Evolutionary conservation across 2,797 vertebrate species (phyloP).

Genomic region (Manis pentadactyla): DNA sequence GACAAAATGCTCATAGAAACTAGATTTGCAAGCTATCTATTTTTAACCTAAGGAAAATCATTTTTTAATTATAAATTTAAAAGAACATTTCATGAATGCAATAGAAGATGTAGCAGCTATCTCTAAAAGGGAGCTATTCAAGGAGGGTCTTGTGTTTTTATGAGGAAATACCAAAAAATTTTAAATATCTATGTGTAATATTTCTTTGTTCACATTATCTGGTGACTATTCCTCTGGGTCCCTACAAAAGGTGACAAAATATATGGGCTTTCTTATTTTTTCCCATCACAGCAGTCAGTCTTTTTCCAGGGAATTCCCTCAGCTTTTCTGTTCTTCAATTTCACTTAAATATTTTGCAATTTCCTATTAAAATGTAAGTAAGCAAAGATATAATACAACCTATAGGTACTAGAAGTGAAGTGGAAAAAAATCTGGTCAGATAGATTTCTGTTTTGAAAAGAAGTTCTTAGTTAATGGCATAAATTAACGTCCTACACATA

Average conservation of each 20-base stretch:
- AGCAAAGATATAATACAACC: neutral
- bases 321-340: neutral
- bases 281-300: neutral
- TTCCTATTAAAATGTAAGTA: neutral
- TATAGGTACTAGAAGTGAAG: neutral
- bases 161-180: neutral
- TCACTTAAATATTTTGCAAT: neutral
- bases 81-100: neutral
- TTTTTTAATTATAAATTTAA: neutral
- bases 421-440: neutral
- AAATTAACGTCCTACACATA: neutral
- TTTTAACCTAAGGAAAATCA: neutral
- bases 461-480: neutral
- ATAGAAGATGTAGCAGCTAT: neutral
- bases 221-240: neutral
- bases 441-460: neutral
- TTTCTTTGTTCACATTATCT: neutral
- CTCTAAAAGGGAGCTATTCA: neutral
- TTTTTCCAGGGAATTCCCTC: neutral
- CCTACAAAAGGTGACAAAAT: neutral
- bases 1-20: conserved; percentile 14
- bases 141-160: neutral
- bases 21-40: neutral
- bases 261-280: neutral
- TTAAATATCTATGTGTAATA: neutral